Evolutionary conservation across 2,888 invertebrate genomes (phyloP).

Genomic region (Camponotus fellah): DNA sequence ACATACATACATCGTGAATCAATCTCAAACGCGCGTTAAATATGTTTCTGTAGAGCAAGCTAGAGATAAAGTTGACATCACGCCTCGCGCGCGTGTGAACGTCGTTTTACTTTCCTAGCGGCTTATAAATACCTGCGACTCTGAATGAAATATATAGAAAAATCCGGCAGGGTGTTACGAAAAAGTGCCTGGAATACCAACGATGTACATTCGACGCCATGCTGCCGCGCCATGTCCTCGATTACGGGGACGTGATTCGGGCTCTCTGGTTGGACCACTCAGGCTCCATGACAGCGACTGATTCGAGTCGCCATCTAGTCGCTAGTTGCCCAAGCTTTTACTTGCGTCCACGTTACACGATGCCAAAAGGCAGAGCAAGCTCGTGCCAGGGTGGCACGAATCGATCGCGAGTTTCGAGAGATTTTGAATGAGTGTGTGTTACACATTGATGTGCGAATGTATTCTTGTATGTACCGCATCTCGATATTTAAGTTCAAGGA

Average conservation of each 20-base stretch:
- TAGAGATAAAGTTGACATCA: background rate
- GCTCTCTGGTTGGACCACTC: constrained; percentile 76
- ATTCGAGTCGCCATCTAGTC: constrained; percentile 83
- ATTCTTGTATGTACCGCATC: constrained; percentile 13
- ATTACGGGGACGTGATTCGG: constrained; percentile 77
- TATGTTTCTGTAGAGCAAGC: background rate
- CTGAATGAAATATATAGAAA: constrained; percentile 46
- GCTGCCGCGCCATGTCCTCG: constrained; percentile 74
- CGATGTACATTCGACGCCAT: constrained; percentile 64
- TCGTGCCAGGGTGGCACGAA: constrained; percentile 19
- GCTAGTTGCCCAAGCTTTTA: constrained; percentile 75
- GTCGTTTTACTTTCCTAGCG: constrained; percentile 5
- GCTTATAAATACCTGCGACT: constrained; percentile 11
- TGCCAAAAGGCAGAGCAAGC: constrained; percentile 33
- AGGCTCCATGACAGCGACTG: constrained; percentile 76
- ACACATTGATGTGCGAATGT: constrained; percentile 28
- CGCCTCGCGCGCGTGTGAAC: constrained; percentile 16
- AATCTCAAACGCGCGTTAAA: background rate
- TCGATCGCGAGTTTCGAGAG: constrained; percentile 57
- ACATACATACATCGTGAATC: background rate
- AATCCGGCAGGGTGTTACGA: constrained; percentile 51
- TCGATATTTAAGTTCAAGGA: constrained; percentile 32
- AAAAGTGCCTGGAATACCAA: constrained; percentile 58
- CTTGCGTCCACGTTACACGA: constrained; percentile 80
- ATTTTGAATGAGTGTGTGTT: background rate